Base-by-base conservation (phyloP, 2,797 vertebrate species). In the Melanotaenia boesemani region DNA sequence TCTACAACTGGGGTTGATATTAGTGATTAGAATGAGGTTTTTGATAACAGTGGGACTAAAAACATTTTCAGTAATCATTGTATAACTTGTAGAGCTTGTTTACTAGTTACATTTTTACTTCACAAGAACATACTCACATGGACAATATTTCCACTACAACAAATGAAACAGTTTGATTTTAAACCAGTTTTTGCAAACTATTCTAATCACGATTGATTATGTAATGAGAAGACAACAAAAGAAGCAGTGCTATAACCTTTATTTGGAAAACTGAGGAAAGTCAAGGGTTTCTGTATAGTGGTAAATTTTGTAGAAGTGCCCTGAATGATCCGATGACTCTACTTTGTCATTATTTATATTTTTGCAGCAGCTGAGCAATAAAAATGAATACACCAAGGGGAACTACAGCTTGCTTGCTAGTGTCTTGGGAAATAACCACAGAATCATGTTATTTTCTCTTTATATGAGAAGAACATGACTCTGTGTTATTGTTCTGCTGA, bases 381-480 rank as follows among this genome's bases (percentile, higher is more conserved):
- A 82, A 81, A 67, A 48, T 80, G 63, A 68, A 71, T 58, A 57
- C 52, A 70, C 65, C 10, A 15, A 81, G 64, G 44, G 56, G 34
- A 86, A 79, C 55, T 60, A 16, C 37, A 80, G 54, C 72, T 55
- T 0, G 3, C 72, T 60, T 0, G 3, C 65, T 30, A 50, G 67
- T 50, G 26, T 82, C 85, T 32, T 77, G 79, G 83, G 87, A 91
- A 91, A 87, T 82, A 89, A 85, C 77, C 69, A 46, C 55, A n/a
- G 62, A 16, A 58, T 76, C 13, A 66, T 70, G 60, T 82, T 82
- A 70, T 80, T 88, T 84, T 64, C 58, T 63, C 26, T 69, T 28
- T 77, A 60, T 77, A 26, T 66, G 46, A 61, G 66, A 67, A 20
- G 9, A 74, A 70, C 63, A 64, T 30, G 57, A 69, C 9, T 52